A percentile compares a stretch with the other conserved stretches of the same genome.
These are phyloP conservation scores for Ceratina australensis DNA, from an alignment of 1,140 invertebrate species.

Conservation along the genomic window DNA sequence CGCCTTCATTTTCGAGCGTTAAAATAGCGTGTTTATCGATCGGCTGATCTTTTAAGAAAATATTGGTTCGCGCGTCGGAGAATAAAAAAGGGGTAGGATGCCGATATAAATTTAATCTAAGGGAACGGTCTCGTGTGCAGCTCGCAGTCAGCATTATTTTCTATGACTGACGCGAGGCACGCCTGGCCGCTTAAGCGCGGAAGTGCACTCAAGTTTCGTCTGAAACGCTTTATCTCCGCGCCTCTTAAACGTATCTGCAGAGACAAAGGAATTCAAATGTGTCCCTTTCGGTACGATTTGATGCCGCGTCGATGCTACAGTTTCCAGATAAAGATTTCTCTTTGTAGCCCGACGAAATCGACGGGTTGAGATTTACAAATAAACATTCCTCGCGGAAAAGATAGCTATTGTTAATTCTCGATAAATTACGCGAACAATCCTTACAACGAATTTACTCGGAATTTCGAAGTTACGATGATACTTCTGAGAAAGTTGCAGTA, in stretches of 20 bases:
- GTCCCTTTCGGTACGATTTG: neutral
- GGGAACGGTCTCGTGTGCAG: neutral
- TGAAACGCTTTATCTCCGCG: constrained; percentile 3
- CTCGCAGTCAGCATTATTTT: neutral
- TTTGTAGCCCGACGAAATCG: neutral
- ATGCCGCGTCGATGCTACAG: neutral
- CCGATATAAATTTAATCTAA: neutral
- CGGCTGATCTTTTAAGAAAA: no score
- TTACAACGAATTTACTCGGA: neutral
- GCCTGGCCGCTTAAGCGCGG: neutral
- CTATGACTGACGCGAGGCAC: neutral
- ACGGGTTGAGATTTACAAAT: neutral
- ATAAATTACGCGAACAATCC: neutral
- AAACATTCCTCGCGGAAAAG: no score
- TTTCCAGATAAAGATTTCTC: neutral
- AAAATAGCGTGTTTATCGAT: no score
- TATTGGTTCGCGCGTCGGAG: neutral
- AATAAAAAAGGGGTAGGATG: neutral
- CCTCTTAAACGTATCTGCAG: neutral
- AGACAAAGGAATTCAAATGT: constrained; percentile 16
- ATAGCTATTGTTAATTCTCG: no score
- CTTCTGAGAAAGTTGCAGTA: constrained; percentile 8
- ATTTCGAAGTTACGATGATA: neutral
- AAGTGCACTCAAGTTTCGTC: neutral
- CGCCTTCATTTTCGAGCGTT: no score